Conservation (phyloP, 35 echinoderm and acorn worm species). For the Amphiura filiformis region DNA sequence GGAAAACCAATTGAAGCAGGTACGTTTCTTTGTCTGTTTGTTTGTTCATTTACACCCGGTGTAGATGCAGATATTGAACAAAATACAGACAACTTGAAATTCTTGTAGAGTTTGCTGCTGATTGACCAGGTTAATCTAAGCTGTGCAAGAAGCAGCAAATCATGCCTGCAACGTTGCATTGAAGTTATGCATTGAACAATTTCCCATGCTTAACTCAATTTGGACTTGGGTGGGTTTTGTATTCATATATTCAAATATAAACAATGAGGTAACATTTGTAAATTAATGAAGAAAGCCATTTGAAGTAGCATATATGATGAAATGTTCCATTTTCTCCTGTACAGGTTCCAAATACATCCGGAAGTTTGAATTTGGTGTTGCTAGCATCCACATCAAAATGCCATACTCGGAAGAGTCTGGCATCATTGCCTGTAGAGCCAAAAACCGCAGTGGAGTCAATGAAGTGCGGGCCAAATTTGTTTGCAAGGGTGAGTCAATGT, state of each 20-base stretch:
- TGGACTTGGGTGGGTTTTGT: too few relatives aligned
- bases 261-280: background rate
- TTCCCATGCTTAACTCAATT: too few relatives aligned
- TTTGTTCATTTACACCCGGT: background rate
- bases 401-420: slow-evolving; percentile 94
- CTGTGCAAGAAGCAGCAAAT: background rate
- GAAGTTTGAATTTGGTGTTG: slow-evolving; percentile 88
- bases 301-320: too few relatives aligned
- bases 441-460: slow-evolving; percentile 56
- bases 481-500: slow-evolving; percentile 82
- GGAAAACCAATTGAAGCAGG: slow-evolving; percentile 38
- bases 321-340: too few relatives aligned
- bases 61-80: background rate
- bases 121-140: background rate
- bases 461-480: slow-evolving; percentile 73
- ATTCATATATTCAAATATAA: background rate
- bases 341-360: slow-evolving; percentile 8
- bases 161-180: too few relatives aligned
- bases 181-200: too few relatives aligned
- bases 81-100: background rate
- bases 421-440: slow-evolving; percentile 71
- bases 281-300: too few relatives aligned
- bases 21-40: background rate
- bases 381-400: slow-evolving; percentile 73
- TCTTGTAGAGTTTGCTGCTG: background rate